A percentile compares a stretch with the other conserved stretches of the same genome.
Evolutionary conservation across 2,113 vertebrate genomes (phyloP).

Genomic region (Todiramphus chloris): DNA sequence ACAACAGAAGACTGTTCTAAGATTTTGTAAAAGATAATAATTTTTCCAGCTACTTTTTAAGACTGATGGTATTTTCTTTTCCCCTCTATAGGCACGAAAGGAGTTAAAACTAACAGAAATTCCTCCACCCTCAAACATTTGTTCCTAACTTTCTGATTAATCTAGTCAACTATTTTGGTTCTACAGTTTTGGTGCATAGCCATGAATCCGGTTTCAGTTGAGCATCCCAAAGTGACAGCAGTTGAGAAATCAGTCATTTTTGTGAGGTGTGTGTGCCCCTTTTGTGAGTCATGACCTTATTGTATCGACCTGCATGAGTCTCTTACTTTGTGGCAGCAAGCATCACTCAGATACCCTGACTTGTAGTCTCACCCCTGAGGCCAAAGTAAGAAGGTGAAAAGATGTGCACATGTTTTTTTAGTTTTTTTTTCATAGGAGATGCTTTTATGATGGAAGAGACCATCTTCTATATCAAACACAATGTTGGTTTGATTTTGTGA

Average conservation of each 20-base stretch:
- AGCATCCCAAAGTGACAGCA: not conserved
- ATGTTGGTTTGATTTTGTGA: not conserved
- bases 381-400: not conserved
- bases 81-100: not conserved
- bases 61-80: not conserved
- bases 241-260: not conserved
- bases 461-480: not conserved
- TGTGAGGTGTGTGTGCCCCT: not conserved
- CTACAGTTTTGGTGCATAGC: not conserved
- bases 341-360: not conserved
- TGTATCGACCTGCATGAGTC: not conserved
- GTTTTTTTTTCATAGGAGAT: not conserved
- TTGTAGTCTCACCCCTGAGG: not conserved
- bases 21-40: not conserved
- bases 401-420: not conserved
- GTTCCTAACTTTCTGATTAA: not conserved
- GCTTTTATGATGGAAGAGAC: not conserved
- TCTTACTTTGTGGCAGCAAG: not conserved
- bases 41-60: not conserved
- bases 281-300: not conserved
- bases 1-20: not conserved
- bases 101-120: not conserved
- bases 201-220: not conserved
- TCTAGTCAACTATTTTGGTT: not conserved
- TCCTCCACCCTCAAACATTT: not conserved